A percentile compares a stretch with the other conserved stretches of the same genome.
Conservation (phyloP, 2,797 vertebrate species). For the Fratercula arctica region DNA sequence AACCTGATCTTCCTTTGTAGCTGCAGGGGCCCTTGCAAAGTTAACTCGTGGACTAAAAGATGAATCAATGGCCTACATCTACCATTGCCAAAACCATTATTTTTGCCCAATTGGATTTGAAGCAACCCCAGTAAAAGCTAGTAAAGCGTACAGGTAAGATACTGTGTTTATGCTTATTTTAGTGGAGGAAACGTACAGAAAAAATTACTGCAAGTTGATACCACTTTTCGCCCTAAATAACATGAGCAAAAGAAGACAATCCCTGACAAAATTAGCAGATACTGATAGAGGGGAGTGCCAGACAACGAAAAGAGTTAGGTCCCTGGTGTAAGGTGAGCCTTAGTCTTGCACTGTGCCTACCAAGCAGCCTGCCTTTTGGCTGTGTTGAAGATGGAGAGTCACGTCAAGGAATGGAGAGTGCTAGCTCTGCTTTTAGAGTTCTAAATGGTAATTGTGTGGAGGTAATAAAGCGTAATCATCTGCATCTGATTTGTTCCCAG, state of each 20-base stretch:
- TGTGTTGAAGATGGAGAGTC: background rate
- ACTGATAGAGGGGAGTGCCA: background rate
- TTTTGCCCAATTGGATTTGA: conserved; percentile 98
- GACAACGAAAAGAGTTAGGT: background rate
- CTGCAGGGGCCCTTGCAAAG: conserved; percentile 91
- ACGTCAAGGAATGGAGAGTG: background rate
- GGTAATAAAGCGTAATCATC: background rate
- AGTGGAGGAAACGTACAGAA: background rate
- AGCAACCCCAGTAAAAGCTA: conserved; percentile 93
- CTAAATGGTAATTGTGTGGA: background rate
- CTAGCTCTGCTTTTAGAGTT: background rate
- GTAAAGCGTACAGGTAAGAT: conserved; percentile 92
- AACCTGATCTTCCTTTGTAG: conserved; percentile 73
- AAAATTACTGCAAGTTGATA: background rate
- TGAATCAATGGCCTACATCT: conserved; percentile 95
- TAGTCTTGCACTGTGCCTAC: background rate
- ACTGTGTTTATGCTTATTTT: background rate
- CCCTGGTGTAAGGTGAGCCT: background rate
- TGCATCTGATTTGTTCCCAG: background rate
- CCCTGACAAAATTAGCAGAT: background rate
- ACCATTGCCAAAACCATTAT: conserved; percentile 99
- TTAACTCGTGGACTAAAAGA: conserved; percentile 93
- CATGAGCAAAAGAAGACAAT: background rate
- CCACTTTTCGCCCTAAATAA: background rate
- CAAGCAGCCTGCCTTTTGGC: background rate